Percentiles rank a stretch among this genome's conserved stretches.
phyloP scores from a whole-genome alignment of 1,140 invertebrate species.

The Ptiloglossa arizonensis region DNA sequence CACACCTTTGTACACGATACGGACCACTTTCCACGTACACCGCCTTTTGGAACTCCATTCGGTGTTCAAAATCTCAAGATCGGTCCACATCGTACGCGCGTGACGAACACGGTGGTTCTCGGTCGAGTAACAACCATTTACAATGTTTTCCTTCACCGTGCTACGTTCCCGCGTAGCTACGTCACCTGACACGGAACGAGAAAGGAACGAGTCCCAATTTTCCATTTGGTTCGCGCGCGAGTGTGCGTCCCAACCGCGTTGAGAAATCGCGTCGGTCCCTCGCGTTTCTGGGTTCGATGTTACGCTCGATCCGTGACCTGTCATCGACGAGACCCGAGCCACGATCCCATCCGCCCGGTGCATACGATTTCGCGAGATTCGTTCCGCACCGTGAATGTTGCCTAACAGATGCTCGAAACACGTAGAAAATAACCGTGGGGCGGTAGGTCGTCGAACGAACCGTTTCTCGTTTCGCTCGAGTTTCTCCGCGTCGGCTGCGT shows the following conservation, averaged over 20 bases:
- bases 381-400: constrained; percentile 51
- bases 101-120: too few relatives aligned
- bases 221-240: background rate
- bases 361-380: constrained; percentile 46
- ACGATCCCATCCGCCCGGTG: constrained; percentile 23
- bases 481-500: background rate
- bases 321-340: constrained; percentile 40
- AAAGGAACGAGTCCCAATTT: background rate
- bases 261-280: constrained; percentile 39
- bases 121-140: too few relatives aligned
- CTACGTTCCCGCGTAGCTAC: background rate
- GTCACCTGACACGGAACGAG: background rate
- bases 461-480: background rate
- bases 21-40: too few relatives aligned
- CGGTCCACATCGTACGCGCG: too few relatives aligned
- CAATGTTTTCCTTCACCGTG: too few relatives aligned
- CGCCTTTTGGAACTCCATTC: too few relatives aligned
- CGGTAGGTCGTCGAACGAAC: too few relatives aligned
- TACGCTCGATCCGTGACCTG: constrained; percentile 61
- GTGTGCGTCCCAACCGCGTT: background rate
- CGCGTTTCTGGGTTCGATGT: constrained; percentile 19
- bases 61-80: too few relatives aligned
- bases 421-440: background rate
- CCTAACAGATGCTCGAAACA: constrained; percentile 21
- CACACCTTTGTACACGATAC: too few relatives aligned